Evolutionary conservation across 2,797 vertebrate genomes (phyloP).

Genomic region (Pogonophryne albipinna): DNA sequence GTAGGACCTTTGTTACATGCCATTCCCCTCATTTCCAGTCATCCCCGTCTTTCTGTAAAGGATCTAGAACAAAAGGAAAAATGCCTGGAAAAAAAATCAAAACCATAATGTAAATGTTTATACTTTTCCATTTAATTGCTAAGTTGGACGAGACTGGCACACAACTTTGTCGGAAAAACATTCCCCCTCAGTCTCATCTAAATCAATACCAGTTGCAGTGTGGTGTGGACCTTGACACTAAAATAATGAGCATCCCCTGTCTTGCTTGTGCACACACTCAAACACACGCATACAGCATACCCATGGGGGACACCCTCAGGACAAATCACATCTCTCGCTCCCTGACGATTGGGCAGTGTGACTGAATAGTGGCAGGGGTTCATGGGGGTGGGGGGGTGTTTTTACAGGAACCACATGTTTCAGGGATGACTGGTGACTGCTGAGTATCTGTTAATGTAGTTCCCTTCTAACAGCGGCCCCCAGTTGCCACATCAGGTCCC

Average conservation of each 20-base stretch:
- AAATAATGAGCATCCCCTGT: constrained; percentile 62
- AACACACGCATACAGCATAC: constrained; percentile 66
- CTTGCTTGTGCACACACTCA: constrained; percentile 48
- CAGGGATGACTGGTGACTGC: constrained; percentile 74
- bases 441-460: constrained; percentile 76
- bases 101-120: constrained; percentile 63
- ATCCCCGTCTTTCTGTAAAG: constrained; percentile 45
- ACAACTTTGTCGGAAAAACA: constrained; percentile 40
- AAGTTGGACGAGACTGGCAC: constrained; percentile 43
- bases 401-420: constrained; percentile 84
- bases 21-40: constrained; percentile 43
- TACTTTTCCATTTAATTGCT: constrained; percentile 52
- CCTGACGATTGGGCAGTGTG: constrained; percentile 58
- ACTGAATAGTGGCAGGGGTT: constrained; percentile 66
- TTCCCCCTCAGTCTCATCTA: constrained; percentile 49
- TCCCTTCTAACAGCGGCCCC: constrained; percentile 71
- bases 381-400: constrained; percentile 57
- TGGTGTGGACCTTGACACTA: constrained; percentile 62
- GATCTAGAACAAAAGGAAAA: constrained; percentile 53
- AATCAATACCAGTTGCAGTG: constrained; percentile 65
- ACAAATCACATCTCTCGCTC: constrained; percentile 79
- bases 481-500: constrained; percentile 71
- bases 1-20: constrained; percentile 29
- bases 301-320: constrained; percentile 76
- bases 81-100: constrained; percentile 43